A percentile compares a stretch with the other conserved stretches of the same genome.
Conservation (phyloP, 2,888 invertebrate species). For the Pharmacophagus antenor region DNA sequence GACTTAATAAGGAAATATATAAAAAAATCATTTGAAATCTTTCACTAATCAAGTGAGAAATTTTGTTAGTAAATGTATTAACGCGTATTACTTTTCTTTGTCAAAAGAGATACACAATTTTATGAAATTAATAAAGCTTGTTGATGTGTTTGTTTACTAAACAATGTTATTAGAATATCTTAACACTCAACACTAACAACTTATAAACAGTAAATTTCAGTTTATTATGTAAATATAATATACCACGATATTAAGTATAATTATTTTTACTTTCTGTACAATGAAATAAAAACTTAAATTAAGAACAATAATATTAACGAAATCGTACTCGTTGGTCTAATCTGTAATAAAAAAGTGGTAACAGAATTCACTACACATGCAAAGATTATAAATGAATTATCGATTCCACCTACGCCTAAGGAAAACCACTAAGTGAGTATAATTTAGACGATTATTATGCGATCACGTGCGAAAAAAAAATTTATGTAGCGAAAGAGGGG, state of each 20-base stretch:
- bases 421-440: constrained; percentile 36
- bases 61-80: not conserved
- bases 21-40: not conserved
- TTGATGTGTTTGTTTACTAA: not conserved
- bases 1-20: constrained; percentile 9
- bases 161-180: not conserved
- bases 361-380: constrained; percentile 5
- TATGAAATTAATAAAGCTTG: not conserved
- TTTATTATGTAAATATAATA: too few species aligned
- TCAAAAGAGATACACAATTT: not conserved
- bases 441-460: constrained; percentile 41
- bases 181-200: too few species aligned
- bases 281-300: not conserved
- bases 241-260: too few species aligned
- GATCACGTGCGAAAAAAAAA: constrained; percentile 47
- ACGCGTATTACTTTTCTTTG: not conserved
- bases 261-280: not conserved
- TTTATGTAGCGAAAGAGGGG: constrained; percentile 39
- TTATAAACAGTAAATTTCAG: too few species aligned
- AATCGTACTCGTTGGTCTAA: not conserved
- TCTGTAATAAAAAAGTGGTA: constrained; percentile 1
- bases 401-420: constrained; percentile 18
- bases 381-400: constrained; percentile 20
- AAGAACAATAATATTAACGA: not conserved
- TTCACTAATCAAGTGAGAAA: not conserved